Percentiles rank a stretch among this genome's conserved stretches.
phyloP scores from a whole-genome alignment of 2,113 vertebrate species.

The Cyphomyrus discorhynchus region DNA sequence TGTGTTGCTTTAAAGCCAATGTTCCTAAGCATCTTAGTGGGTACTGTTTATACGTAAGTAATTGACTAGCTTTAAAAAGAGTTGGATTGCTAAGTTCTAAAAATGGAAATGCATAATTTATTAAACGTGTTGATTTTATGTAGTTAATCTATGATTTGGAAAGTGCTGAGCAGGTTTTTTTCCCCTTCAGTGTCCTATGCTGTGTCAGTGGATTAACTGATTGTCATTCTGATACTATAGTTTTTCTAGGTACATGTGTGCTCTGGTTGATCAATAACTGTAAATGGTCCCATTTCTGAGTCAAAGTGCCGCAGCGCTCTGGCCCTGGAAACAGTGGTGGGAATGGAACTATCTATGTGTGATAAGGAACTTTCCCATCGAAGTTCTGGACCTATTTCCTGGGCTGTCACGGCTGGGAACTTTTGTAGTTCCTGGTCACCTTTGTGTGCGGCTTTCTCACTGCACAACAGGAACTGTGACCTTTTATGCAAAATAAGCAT shows the following conservation, averaged over 20 bases:
- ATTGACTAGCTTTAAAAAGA: neutral
- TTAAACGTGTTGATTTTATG: neutral
- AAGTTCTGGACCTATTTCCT: neutral
- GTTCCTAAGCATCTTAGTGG: neutral
- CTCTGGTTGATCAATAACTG: neutral
- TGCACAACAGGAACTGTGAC: neutral
- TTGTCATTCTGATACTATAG: neutral
- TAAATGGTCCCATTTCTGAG: neutral
- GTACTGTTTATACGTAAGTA: neutral
- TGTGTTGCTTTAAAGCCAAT: neutral
- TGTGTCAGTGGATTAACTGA: neutral
- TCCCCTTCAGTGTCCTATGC: neutral
- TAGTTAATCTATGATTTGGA: neutral
- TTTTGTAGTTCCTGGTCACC: neutral
- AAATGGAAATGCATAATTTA: neutral
- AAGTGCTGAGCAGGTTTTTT: neutral
- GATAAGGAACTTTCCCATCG: neutral
- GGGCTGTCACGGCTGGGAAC: neutral
- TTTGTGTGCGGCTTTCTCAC: neutral
- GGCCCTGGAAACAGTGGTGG: neutral
- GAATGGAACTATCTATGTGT: neutral
- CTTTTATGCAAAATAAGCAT: neutral
- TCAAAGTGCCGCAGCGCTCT: neutral
- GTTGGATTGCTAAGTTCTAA: neutral
- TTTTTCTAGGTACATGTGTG: neutral